phyloP scores from a whole-genome alignment of 2,888 invertebrate species.

The Leptopterna dolabrata region DNA sequence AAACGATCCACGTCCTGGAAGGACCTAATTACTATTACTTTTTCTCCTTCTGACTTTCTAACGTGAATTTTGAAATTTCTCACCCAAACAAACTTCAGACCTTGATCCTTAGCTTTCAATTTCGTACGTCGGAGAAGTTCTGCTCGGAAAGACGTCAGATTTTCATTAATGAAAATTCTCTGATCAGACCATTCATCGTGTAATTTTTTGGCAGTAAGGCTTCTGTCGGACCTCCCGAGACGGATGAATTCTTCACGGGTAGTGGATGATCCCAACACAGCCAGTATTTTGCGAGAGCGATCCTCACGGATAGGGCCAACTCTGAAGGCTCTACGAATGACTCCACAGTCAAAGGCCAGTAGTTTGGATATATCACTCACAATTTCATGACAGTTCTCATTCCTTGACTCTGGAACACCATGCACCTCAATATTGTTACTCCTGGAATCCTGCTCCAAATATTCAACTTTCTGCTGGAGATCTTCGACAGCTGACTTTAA shows the following conservation, averaged over 20 bases:
- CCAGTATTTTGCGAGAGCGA: constrained; percentile 3
- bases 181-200: background rate
- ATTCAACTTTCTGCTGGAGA: constrained; percentile 12
- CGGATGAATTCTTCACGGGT: background rate
- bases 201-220: background rate
- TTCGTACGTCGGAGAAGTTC: no score
- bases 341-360: background rate
- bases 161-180: background rate
- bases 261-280: background rate
- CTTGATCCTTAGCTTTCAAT: no score
- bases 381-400: background rate
- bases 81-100: no score
- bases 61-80: no score
- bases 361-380: background rate
- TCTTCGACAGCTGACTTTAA: background rate
- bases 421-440: constrained; percentile 12
- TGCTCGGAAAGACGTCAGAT: no score
- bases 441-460: constrained; percentile 8
- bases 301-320: constrained; percentile 13
- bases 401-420: no score
- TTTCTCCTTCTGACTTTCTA: background rate
- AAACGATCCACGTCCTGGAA: no score
- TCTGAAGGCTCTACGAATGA: constrained; percentile 11
- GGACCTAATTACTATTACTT: background rate
- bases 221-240: background rate